These are phyloP conservation scores for Copidosoma aretas DNA, from an alignment of 2,888 invertebrate genomes.

Conservation along the genomic window DNA sequence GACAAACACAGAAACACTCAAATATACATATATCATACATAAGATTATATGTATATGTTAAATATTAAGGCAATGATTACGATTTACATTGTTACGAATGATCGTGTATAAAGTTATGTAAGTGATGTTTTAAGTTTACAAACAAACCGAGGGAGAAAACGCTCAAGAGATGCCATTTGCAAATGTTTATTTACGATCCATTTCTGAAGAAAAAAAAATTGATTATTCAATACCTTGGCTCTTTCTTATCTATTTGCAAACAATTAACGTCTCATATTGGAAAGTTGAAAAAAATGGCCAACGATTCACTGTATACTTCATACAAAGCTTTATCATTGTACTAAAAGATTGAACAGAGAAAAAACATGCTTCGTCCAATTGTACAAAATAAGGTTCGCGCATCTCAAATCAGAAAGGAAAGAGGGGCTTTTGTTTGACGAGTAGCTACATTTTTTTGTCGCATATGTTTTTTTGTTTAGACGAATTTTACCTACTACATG, in stretches of 20 bases:
- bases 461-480: slow-evolving; percentile 43
- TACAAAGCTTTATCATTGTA: slow-evolving; percentile 39
- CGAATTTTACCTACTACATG: slow-evolving; percentile 39
- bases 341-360: slow-evolving; percentile 24
- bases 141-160: slow-evolving; percentile 53
- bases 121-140: slow-evolving; percentile 61
- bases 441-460: slow-evolving; percentile 42
- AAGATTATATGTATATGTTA: slow-evolving; percentile 62
- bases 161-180: slow-evolving; percentile 60
- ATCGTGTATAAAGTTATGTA: slow-evolving; percentile 62
- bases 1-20: slow-evolving; percentile 51
- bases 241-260: slow-evolving; percentile 40
- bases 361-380: slow-evolving; percentile 32
- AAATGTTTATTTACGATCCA: slow-evolving; percentile 23
- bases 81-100: slow-evolving; percentile 62
- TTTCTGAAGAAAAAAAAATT: background rate
- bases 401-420: slow-evolving; percentile 40
- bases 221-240: slow-evolving; percentile 26
- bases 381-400: slow-evolving; percentile 7
- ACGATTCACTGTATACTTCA: slow-evolving; percentile 39
- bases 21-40: slow-evolving; percentile 57
- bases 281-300: slow-evolving; percentile 30
- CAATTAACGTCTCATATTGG: slow-evolving; percentile 38
- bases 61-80: slow-evolving; percentile 62
- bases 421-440: slow-evolving; percentile 42